Evolutionary conservation across 2,888 invertebrate species (phyloP), one percentile per base, ranked within the genome.

Genomic region (Philereme vetulata): DNA sequence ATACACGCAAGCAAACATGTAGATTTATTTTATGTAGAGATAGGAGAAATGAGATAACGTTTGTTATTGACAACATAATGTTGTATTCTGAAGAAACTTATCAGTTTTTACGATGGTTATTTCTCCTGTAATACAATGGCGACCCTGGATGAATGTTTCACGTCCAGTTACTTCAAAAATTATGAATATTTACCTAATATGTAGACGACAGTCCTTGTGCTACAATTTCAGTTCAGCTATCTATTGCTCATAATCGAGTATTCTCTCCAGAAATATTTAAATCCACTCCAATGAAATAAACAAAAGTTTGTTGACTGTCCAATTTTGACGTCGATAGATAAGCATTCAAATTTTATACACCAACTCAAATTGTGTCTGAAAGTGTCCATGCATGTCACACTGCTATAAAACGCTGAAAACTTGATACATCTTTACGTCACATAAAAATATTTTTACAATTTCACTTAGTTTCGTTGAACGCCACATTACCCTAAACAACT

Each of bases 281-380:
- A 82, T 85, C 83, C 86, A 85, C 87, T 88, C 78, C 77, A 86
- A 81, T 84, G 84, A 85, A 90, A 90, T 90, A 92, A 92, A 92
- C 92, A 92, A 92, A 90, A 91, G 90, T 92, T 93, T 92, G 92
- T 93, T 92, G 92, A 92, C 91, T 92, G 89, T 90, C 89, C 88
- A 89, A 89, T 88, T 88, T 90, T 80, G 84, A 86, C 85, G 82
- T 81, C 81, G 83, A 86, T 86, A 81, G 83, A 76, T 80, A 78
- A 77, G 80, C 84, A 85, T 88, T 84, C 82, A 86, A 85, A 83
- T 78, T 87, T 86, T 84, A 81, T 80, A 82, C 86, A 88, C 86
- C 80, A 85, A 83, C 78, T 85, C 77, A 81, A 82, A 82, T 78
- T 79, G 82, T 85, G 74, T 79, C 80, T 81, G 80, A 72, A 77